These are phyloP conservation scores for Cochlearius cochlearius DNA, from an alignment of 2,113 vertebrate species.

Conservation along the genomic window DNA sequence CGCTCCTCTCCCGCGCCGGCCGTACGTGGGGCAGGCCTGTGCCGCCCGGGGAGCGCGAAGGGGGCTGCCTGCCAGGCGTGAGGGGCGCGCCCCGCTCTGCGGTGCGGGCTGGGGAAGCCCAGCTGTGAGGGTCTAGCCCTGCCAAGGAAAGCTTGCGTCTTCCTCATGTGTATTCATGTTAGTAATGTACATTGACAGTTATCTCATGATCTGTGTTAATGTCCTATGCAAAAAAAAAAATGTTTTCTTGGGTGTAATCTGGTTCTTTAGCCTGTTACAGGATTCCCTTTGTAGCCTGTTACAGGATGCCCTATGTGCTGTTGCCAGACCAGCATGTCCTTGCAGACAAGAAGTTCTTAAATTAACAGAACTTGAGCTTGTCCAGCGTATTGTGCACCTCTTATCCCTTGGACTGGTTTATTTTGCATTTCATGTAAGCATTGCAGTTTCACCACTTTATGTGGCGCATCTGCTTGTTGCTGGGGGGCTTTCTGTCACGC, in stretches of 20 bases:
- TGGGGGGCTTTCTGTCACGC: fast-evolving
- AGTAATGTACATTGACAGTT: fast-evolving
- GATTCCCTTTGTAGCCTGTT: neutral
- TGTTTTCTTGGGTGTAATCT: neutral
- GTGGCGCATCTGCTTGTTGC: fast-evolving
- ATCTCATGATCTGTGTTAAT: neutral
- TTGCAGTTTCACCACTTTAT: fast-evolving
- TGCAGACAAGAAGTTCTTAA: neutral
- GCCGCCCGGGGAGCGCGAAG: fast-evolving
- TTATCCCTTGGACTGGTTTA: neutral
- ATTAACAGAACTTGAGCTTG: neutral
- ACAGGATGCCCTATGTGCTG: neutral
- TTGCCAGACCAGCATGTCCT: neutral
- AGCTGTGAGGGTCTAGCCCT: fast-evolving
- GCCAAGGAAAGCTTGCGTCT: neutral
- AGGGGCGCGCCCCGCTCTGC: fast-evolving
- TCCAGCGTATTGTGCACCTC: neutral
- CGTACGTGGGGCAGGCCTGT: neutral
- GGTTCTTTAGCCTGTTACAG: neutral
- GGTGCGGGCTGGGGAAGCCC: neutral
- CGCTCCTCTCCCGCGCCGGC: fast-evolving
- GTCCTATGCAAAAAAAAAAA: neutral
- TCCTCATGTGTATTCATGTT: fast-evolving
- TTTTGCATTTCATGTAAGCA: neutral
- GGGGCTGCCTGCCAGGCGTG: neutral